Evolutionary conservation across 2,113 vertebrate genomes (phyloP).

Genomic region (Planiliza haematocheilus): DNA sequence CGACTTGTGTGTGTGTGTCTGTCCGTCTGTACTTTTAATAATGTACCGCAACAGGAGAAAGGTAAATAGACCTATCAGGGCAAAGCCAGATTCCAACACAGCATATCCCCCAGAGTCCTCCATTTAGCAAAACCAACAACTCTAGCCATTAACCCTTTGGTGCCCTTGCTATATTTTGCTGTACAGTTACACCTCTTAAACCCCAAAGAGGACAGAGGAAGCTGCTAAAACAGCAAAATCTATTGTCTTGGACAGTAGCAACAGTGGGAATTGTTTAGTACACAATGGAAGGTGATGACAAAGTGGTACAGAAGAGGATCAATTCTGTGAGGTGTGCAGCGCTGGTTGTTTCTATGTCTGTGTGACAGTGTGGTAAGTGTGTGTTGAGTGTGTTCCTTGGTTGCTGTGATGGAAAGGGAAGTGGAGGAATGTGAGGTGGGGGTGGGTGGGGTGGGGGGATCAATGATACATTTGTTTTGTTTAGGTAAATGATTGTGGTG

Average conservation of each 20-base stretch:
- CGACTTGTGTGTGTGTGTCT: not conserved
- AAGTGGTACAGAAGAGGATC: conserved; percentile 69
- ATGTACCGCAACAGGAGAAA: not conserved
- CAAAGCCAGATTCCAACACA: too few species aligned
- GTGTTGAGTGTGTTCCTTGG: conserved; percentile 28
- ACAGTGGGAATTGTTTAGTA: conserved; percentile 41
- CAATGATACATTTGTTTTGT: conserved; percentile 79
- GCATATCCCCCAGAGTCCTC: not conserved
- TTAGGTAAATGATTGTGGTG: conserved; percentile 79
- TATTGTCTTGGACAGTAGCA: conserved; percentile 32
- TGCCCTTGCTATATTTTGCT: not conserved
- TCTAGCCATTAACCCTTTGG: not conserved
- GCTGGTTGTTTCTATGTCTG: conserved; percentile 32
- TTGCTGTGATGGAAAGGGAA: conserved; percentile 23
- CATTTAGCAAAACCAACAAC: conserved; percentile 1
- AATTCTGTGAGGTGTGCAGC: conserved; percentile 48
- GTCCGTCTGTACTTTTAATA: not conserved
- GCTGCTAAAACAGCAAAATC: conserved; percentile 22
- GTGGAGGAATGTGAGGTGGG: conserved; percentile 16
- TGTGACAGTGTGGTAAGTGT: conserved; percentile 34
- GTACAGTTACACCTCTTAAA: conserved; percentile 6
- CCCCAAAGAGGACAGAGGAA: conserved; percentile 4
- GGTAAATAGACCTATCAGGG: not conserved
- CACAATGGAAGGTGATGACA: conserved; percentile 69
- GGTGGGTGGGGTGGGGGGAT: conserved; percentile 40